Conservation (phyloP, 2,113 vertebrate genomes). For the Lampris megalopsis region DNA sequence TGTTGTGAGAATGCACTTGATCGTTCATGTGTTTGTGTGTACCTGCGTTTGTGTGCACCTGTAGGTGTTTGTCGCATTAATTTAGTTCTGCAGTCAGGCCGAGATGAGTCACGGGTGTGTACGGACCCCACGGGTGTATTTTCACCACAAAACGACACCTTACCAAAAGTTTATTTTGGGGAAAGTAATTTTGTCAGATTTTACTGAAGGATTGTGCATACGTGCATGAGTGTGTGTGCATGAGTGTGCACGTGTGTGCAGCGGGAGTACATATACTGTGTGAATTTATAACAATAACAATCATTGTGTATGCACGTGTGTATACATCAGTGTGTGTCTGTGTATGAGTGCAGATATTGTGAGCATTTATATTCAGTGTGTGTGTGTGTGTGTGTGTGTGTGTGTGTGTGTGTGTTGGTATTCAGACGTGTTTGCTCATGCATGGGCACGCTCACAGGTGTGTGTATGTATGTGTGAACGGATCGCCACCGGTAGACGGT, state of each 20-base stretch:
- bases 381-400: background rate
- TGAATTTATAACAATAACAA: too few species aligned
- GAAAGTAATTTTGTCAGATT: background rate
- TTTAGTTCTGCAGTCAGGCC: conserved; percentile 23
- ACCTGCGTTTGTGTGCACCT: background rate
- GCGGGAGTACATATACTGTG: too few species aligned
- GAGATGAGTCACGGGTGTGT: conserved; percentile 62
- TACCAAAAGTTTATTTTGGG: background rate
- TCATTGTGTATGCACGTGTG: too few species aligned
- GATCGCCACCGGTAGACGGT: conserved; percentile 15
- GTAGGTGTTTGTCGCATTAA: conserved; percentile 31
- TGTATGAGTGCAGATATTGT: too few species aligned
- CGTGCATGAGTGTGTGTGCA: background rate
- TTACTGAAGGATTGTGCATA: too few species aligned
- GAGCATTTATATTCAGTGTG: background rate
- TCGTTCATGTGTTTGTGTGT: background rate
- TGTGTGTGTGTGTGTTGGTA: background rate
- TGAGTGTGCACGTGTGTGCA: background rate
- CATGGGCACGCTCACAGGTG: background rate
- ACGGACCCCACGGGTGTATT: conserved; percentile 16
- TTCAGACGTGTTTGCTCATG: background rate
- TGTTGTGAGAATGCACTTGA: too few species aligned
- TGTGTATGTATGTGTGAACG: background rate
- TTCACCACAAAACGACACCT: conserved; percentile 24
- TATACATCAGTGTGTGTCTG: too few species aligned